Conservation (phyloP, 1,140 invertebrate genomes). For the Hypsibius dujardini region DNA sequence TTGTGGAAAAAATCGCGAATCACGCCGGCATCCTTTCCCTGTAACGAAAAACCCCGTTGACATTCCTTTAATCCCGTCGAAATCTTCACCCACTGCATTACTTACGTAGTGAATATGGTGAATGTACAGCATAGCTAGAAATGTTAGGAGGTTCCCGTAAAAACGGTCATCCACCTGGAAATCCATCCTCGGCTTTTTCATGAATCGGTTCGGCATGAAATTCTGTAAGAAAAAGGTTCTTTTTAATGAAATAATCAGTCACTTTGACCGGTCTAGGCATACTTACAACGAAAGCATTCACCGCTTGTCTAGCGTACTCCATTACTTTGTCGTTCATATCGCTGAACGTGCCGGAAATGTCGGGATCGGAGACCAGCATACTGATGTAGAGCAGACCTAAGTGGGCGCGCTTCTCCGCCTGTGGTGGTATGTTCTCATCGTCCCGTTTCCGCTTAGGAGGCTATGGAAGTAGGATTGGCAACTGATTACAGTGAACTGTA, state of each 20-base stretch:
- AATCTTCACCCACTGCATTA: background rate
- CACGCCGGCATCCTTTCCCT: background rate
- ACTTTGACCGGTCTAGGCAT: background rate
- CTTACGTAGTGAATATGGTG: conserved; percentile 6
- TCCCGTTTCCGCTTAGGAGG: background rate
- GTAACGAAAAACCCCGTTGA: background rate
- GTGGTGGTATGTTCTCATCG: background rate
- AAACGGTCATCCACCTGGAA: background rate
- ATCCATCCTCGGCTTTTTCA: background rate
- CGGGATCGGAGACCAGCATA: conserved; percentile 9
- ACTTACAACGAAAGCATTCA: background rate
- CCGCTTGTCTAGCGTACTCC: background rate
- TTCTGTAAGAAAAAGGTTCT: background rate
- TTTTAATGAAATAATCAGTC: background rate
- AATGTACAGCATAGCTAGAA: background rate
- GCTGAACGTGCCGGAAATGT: conserved; percentile 12
- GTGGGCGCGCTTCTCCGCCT: background rate
- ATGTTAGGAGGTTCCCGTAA: background rate
- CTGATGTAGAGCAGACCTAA: background rate
- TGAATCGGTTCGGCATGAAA: background rate
- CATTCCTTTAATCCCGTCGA: too few relatives aligned
- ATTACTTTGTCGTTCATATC: background rate
- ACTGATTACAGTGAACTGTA: too few relatives aligned
- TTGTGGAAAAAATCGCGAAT: background rate
- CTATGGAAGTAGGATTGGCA: too few relatives aligned